Conservation (phyloP, 2,113 vertebrate species). For the Lipophrys pholis region DNA sequence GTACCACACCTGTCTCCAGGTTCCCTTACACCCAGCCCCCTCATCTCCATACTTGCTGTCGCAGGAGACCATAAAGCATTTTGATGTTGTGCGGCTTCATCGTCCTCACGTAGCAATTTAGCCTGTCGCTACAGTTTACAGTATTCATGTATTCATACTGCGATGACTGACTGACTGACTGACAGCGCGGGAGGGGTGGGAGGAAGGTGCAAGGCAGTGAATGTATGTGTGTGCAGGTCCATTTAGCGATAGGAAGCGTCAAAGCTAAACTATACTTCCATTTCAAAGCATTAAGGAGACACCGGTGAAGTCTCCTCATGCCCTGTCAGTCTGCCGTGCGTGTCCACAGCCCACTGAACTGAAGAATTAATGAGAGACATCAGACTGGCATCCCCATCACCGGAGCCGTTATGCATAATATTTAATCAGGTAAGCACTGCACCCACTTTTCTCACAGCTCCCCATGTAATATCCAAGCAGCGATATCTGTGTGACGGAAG, state of each 20-base stretch:
- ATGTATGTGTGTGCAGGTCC: constrained; percentile 30
- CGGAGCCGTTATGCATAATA: constrained; percentile 62
- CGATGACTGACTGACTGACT: constrained; percentile 41
- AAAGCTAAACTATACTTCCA: constrained; percentile 62
- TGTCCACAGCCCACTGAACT: constrained; percentile 76
- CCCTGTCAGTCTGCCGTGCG: constrained; percentile 70
- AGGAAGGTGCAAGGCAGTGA: neutral
- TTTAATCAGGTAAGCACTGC: constrained; percentile 66
- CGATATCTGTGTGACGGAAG: constrained; percentile 47
- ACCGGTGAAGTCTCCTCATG: constrained; percentile 55
- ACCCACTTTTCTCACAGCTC: constrained; percentile 37
- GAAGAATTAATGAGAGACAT: constrained; percentile 81
- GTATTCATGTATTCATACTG: constrained; percentile 60
- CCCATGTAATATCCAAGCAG: constrained; percentile 41
- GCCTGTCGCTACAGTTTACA: constrained; percentile 51
- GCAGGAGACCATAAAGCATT: constrained; percentile 39
- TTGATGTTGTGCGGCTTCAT: constrained; percentile 36
- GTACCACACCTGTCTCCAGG: constrained; percentile 18
- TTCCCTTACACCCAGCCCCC: neutral
- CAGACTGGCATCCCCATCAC: constrained; percentile 56
- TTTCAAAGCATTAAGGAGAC: constrained; percentile 69
- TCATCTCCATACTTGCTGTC: constrained; percentile 21
- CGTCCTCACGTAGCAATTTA: constrained; percentile 44
- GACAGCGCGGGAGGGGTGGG: constrained; percentile 19
- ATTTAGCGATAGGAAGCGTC: constrained; percentile 62